Conservation (phyloP, 2,113 vertebrate species). For the Heptranchias perlo region DNA sequence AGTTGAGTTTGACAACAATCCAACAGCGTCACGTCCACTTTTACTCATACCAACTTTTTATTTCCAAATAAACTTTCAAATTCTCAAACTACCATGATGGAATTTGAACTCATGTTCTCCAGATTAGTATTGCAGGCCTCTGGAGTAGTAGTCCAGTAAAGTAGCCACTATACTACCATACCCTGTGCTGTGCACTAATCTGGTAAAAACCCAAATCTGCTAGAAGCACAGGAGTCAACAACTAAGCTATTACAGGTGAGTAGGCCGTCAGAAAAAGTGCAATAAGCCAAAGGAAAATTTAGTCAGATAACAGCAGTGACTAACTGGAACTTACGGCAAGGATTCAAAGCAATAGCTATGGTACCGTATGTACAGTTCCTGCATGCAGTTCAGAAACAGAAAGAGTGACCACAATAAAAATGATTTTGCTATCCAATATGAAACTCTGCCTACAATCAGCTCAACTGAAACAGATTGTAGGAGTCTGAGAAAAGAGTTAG, state of each 20-base stretch:
- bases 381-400: conserved; percentile 36
- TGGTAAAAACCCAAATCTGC: neutral
- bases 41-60: neutral
- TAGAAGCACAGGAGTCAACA: neutral
- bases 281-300: neutral
- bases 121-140: neutral
- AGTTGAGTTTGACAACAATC: no score
- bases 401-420: conserved; percentile 46
- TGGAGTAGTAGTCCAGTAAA: neutral
- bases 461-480: conserved; percentile 52
- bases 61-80: neutral
- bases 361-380: neutral
- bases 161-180: neutral
- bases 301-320: neutral
- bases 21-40: neutral
- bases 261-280: neutral
- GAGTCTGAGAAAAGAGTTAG: neutral
- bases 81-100: neutral
- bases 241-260: neutral
- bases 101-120: neutral
- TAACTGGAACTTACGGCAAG: neutral
- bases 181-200: neutral
- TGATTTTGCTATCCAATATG: conserved; percentile 42
- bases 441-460: conserved; percentile 44
- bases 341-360: neutral